phyloP scores from a whole-genome alignment of 2,113 vertebrate genomes.

The Ciconia maguari region DNA sequence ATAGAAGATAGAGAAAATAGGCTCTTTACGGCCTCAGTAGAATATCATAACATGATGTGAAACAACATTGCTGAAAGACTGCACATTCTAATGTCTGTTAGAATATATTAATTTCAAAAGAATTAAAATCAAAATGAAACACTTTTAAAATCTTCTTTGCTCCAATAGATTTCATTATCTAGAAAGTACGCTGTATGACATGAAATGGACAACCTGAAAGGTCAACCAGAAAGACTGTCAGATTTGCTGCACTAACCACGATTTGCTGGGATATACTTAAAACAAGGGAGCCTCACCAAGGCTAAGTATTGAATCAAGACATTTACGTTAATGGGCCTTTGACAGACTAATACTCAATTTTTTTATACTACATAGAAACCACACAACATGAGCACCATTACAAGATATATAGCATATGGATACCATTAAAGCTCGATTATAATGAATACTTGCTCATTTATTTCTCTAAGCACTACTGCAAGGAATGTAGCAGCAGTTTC shows the following conservation, averaged over 20 bases:
- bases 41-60: not conserved
- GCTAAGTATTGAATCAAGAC: conserved; percentile 2
- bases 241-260: not conserved
- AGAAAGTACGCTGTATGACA: not conserved
- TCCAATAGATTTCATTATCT: not conserved
- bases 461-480: conserved; percentile 31
- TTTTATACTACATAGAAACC: not conserved
- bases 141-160: not conserved
- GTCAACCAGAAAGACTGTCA: not conserved
- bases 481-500: conserved; percentile 4
- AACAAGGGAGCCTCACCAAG: not conserved
- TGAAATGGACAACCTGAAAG: conserved; percentile 13
- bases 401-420: conserved; percentile 35
- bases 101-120: not conserved
- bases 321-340: conserved; percentile 35
- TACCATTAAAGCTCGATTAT: conserved; percentile 37
- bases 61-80: not conserved
- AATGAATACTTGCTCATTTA: conserved; percentile 40
- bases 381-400: conserved; percentile 21
- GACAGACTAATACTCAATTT: not conserved
- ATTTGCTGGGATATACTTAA: not conserved
- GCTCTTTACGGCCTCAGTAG: not conserved
- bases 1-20: not conserved
- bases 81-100: not conserved
- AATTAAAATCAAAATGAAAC: not conserved